Percentiles rank a stretch among this genome's conserved stretches.
phyloP scores from a whole-genome alignment of 2,888 invertebrate species.

The Drosophila gaucha region DNA sequence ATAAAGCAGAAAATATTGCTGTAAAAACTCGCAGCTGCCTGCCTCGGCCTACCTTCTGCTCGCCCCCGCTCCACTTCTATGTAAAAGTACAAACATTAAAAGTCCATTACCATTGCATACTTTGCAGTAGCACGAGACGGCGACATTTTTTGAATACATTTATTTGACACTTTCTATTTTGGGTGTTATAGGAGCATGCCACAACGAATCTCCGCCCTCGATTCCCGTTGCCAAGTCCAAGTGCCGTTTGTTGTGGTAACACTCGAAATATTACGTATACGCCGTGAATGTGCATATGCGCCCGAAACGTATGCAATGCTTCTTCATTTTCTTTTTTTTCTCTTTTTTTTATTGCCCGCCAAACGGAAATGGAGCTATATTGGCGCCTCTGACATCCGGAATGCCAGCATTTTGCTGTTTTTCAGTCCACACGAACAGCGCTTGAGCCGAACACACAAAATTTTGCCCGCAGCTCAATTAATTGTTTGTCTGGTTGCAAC shows the following conservation, averaged over 20 bases:
- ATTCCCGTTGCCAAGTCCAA: slow-evolving; percentile 17
- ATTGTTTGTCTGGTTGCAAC: slow-evolving; percentile 36
- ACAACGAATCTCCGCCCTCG: slow-evolving; percentile 13
- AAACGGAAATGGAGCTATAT: slow-evolving; percentile 42
- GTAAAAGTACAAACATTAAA: slow-evolving; percentile 70
- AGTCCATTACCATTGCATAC: slow-evolving; percentile 71
- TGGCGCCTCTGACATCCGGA: slow-evolving; percentile 44
- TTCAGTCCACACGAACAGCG: slow-evolving; percentile 4
- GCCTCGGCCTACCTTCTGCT: slow-evolving; percentile 2
- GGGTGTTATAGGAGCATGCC: slow-evolving; percentile 28
- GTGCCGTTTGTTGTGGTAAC: slow-evolving; percentile 35
- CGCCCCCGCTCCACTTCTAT: neutral
- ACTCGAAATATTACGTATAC: slow-evolving; percentile 59
- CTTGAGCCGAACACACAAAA: neutral
- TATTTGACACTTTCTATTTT: slow-evolving; percentile 63
- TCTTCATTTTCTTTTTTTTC: neutral
- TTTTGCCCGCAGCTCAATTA: slow-evolving; percentile 33
- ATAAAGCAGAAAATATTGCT: no score
- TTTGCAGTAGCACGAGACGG: slow-evolving; percentile 42
- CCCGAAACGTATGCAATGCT: slow-evolving; percentile 31
- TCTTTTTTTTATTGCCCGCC: no score
- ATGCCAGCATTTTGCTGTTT: slow-evolving; percentile 3
- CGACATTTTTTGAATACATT: slow-evolving; percentile 65
- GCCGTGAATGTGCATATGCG: slow-evolving; percentile 37
- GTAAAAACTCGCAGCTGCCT: no score